Conservation (phyloP, 2,797 vertebrate genomes). For the Chloroceryle amazona region DNA sequence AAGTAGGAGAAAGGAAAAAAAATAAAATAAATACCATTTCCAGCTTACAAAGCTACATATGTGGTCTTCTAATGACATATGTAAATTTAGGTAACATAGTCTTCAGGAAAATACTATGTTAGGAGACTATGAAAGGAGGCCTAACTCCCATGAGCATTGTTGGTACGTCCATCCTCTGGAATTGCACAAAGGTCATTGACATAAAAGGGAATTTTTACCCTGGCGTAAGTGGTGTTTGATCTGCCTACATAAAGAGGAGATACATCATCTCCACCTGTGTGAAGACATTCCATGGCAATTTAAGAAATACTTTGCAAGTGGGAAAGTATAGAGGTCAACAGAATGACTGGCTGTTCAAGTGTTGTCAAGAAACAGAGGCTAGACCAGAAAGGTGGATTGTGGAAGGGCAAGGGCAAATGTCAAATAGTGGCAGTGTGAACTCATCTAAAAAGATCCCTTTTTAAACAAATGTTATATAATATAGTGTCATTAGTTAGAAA, state of each 20-base stretch:
- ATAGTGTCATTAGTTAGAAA: background rate
- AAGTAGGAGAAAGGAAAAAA: background rate
- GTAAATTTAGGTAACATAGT: background rate
- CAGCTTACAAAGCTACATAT: background rate
- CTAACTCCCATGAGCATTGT: background rate
- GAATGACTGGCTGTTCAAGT: background rate
- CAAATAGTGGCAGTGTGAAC: background rate
- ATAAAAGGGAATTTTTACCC: background rate
- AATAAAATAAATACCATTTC: background rate
- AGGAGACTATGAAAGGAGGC: too few relatives aligned
- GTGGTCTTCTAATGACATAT: background rate
- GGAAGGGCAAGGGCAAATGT: background rate
- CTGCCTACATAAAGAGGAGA: background rate
- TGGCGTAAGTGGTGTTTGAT: background rate
- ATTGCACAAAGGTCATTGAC: background rate
- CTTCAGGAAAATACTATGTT: too few relatives aligned
- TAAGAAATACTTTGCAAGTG: background rate
- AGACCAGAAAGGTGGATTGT: background rate
- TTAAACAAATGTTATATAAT: background rate
- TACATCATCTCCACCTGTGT: rapidly evolving
- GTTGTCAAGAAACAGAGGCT: background rate
- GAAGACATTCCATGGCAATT: background rate
- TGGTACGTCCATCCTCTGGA: background rate
- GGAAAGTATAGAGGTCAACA: background rate
- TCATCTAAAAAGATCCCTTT: background rate